Conservation (phyloP, 2,113 vertebrate species). For the Galeopterus variegatus region DNA sequence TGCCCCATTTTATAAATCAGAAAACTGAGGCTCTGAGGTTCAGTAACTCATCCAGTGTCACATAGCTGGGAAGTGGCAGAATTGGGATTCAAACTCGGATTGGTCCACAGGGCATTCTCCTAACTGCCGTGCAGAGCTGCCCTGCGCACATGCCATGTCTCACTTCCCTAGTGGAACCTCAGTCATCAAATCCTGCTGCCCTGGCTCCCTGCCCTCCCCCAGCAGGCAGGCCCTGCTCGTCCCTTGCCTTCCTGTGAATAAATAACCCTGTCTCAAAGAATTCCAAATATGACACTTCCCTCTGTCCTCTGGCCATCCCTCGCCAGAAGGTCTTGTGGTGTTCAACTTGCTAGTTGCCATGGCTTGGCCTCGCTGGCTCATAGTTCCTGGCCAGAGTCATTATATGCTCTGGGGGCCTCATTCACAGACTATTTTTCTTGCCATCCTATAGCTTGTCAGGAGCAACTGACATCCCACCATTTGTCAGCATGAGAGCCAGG, state of each 20-base stretch:
- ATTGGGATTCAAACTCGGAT: not conserved
- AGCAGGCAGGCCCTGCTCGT: not conserved
- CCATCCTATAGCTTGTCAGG: constrained; percentile 2
- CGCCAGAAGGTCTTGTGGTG: not conserved
- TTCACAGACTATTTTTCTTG: constrained; percentile 13
- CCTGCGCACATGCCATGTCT: rapidly evolving
- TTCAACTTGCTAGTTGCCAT: not conserved
- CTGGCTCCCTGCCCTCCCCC: not conserved
- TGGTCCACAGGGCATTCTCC: not conserved
- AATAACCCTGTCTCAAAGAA: not conserved
- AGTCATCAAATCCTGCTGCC: not conserved
- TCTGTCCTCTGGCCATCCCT: not conserved
- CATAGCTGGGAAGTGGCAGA: not conserved
- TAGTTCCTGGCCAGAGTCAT: not conserved
- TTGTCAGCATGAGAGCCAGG: constrained; percentile 60
- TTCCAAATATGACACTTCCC: not conserved
- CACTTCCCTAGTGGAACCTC: not conserved
- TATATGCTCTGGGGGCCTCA: rapidly evolving
- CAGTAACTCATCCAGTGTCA: not conserved
- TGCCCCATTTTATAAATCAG: not conserved
- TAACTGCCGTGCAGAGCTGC: not conserved
- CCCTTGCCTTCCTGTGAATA: not conserved
- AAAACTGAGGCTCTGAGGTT: not conserved
- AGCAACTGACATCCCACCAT: constrained; percentile 68
- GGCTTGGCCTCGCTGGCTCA: not conserved